phyloP scores from a whole-genome alignment of 1,140 invertebrate species.

The Aphelinus certus region DNA sequence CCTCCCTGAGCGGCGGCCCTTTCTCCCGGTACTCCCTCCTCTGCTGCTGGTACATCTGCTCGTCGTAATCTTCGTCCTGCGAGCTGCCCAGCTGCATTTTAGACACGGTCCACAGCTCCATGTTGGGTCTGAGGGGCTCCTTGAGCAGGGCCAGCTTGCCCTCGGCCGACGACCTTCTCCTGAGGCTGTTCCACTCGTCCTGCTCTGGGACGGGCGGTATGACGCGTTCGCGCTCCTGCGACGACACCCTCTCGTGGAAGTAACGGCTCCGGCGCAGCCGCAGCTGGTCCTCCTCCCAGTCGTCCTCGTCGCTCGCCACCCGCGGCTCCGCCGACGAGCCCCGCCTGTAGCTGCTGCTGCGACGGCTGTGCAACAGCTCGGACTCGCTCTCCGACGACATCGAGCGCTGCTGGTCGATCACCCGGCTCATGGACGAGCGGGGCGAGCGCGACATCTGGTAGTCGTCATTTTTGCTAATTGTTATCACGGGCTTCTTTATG shows the following conservation, averaged over 20 bases:
- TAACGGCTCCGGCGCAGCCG: constrained; percentile 52
- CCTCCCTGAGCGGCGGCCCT: constrained; percentile 46
- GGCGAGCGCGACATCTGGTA: constrained; percentile 41
- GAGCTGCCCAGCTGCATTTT: constrained; percentile 57
- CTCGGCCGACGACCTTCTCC: constrained; percentile 60
- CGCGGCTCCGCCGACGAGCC: constrained; percentile 42
- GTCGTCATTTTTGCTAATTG: constrained; percentile 42
- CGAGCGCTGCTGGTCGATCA: constrained; percentile 42
- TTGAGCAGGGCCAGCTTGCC: constrained; percentile 60
- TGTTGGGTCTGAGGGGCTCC: constrained; percentile 54
- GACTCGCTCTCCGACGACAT: constrained; percentile 58
- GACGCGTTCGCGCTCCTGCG: constrained; percentile 42
- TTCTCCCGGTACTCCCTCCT: constrained; percentile 48
- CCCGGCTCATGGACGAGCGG: constrained; percentile 41
- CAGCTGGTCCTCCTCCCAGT: constrained; percentile 60
- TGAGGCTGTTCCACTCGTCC: constrained; percentile 51
- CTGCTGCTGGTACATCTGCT: constrained; percentile 43
- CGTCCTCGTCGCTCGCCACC: constrained; percentile 57
- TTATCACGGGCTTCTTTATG: constrained; percentile 22
- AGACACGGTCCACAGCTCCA: constrained; percentile 61
- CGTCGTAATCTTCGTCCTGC: constrained; percentile 57
- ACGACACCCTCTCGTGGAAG: constrained; percentile 42
- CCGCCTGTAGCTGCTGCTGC: constrained; percentile 23
- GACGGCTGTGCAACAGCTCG: constrained; percentile 33
- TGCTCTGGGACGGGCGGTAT: constrained; percentile 20